Evolutionary conservation across 2,113 vertebrate genomes (phyloP).

Genomic region (Hassar affinis): DNA sequence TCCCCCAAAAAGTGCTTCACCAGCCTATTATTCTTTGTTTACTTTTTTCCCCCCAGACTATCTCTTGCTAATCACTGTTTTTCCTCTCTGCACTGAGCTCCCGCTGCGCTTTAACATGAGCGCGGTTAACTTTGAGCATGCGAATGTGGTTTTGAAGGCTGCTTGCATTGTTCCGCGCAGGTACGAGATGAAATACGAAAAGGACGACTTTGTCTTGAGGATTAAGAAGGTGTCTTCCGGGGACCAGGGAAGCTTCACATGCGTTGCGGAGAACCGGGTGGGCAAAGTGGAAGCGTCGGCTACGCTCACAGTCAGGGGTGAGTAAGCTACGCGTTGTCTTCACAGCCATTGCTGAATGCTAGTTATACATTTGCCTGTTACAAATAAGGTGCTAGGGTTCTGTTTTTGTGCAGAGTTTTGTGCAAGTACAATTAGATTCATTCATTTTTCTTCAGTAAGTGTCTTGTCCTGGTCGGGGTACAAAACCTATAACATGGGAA

Average conservation of each 20-base stretch:
- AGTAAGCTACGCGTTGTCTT: slow-evolving; percentile 36
- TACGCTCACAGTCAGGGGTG: slow-evolving; percentile 93
- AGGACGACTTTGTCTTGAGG: slow-evolving; percentile 91
- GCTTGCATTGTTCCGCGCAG: slow-evolving; percentile 65
- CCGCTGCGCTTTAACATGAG: slow-evolving; percentile 11
- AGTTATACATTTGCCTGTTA: background rate
- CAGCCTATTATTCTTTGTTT: slow-evolving; percentile 49
- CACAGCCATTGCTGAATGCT: background rate
- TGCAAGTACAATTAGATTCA: background rate
- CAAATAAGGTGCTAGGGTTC: background rate
- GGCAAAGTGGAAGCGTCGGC: slow-evolving; percentile 92
- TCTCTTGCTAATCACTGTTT: slow-evolving; percentile 34
- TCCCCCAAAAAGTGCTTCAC: slow-evolving; percentile 55
- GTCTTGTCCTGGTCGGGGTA: background rate
- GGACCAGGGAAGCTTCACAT: slow-evolving; percentile 90
- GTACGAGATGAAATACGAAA: slow-evolving; percentile 96
- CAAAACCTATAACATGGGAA: background rate
- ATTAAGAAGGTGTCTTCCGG: slow-evolving; percentile 85
- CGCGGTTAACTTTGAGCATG: slow-evolving; percentile 9
- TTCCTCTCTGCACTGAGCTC: background rate
- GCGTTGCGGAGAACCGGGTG: slow-evolving; percentile 92
- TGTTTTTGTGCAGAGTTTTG: background rate
- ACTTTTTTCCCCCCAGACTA: slow-evolving; percentile 36
- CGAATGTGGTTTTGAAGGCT: slow-evolving; percentile 7
- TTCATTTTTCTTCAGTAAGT: background rate